Conservation (phyloP, 2,797 vertebrate species). For the Hippoglossus hippoglossus region DNA sequence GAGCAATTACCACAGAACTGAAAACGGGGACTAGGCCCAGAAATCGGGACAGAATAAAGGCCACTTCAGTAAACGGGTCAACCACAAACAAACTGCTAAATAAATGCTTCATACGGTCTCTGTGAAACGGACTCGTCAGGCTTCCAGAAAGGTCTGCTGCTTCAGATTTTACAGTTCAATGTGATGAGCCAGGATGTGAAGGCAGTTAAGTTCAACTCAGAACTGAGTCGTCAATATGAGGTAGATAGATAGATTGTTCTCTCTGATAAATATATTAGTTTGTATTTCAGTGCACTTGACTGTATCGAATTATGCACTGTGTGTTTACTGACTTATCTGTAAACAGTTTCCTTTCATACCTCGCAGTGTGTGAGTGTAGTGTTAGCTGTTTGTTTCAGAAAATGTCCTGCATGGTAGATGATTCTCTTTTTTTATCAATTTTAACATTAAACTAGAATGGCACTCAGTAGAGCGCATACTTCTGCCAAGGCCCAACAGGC, state of each 20-base stretch:
- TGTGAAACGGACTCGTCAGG: not conserved
- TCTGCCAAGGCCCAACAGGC: too few species aligned
- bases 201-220: not conserved
- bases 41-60: constrained; percentile 27
- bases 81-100: constrained; percentile 31
- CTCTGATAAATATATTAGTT: not conserved
- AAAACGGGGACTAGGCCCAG: constrained; percentile 18
- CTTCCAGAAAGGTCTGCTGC: not conserved
- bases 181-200: not conserved
- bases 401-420: not conserved
- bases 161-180: constrained; percentile 4
- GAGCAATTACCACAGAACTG: constrained; percentile 58
- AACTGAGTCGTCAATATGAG: not conserved
- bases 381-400: too few species aligned
- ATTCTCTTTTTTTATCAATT: not conserved
- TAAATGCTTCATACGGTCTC: not conserved
- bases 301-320: not conserved
- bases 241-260: not conserved
- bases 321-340: not conserved
- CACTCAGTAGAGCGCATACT: too few species aligned
- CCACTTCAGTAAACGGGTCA: constrained; percentile 36
- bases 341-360: not conserved
- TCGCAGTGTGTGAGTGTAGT: not conserved
- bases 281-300: not conserved
- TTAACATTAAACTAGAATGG: too few species aligned